phyloP scores from a whole-genome alignment of 2,797 vertebrate species.

The Pangasius mekongensis region DNA sequence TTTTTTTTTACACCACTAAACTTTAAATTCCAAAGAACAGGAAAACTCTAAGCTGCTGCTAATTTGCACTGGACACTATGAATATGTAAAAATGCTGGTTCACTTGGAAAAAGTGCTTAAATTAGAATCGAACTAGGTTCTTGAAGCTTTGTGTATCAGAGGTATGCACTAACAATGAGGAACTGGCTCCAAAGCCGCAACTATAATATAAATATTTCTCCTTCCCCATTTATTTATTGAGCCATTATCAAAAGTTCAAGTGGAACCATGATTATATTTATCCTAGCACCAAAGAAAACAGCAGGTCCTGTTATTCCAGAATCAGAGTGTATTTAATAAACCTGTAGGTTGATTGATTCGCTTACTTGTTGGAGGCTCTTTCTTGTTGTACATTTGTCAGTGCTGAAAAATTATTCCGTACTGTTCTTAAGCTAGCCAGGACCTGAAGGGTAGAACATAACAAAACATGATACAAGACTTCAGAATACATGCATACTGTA shows the following conservation, averaged over 20 bases:
- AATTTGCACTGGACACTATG: background rate
- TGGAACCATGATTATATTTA: background rate
- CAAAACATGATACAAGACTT: conserved; percentile 1
- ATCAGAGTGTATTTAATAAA: background rate
- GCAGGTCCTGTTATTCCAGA: background rate
- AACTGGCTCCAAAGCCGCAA: background rate
- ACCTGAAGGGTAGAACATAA: conserved; percentile 76
- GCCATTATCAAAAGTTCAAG: conserved; percentile 7
- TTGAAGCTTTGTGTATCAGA: background rate
- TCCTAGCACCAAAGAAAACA: background rate
- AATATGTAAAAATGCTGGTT: background rate
- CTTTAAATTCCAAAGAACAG: background rate
- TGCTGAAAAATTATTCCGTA: conserved; percentile 98
- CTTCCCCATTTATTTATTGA: background rate
- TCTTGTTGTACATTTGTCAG: conserved; percentile 97
- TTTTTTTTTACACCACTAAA: background rate
- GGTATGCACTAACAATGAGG: background rate
- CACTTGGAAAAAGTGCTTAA: background rate
- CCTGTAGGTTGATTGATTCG: conserved; percentile 30
- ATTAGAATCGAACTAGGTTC: background rate
- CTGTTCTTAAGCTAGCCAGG: conserved; percentile 95
- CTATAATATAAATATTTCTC: conserved; percentile 14
- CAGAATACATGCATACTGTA: background rate
- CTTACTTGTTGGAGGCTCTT: conserved; percentile 92
- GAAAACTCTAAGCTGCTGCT: background rate